Evolutionary conservation across 1,140 invertebrate species (phyloP), one percentile per base, ranked within the genome.

Genomic region (Scylla paramamosain): DNA sequence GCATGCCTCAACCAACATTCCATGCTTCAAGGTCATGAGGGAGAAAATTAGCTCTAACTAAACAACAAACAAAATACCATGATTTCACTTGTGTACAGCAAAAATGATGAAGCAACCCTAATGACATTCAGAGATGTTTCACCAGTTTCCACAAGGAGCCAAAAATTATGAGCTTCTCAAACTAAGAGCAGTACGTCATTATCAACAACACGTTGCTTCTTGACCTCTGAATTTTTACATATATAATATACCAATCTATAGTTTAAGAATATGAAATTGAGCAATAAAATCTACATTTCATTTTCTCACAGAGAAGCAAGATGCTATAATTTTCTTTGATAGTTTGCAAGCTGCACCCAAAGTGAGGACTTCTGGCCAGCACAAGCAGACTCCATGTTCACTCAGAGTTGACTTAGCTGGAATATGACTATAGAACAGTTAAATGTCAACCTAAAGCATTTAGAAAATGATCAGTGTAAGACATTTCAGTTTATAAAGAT

Each of bases 1-100:
- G 91, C 91, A 92, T 95, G 91, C 94, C 91, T 88, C 91, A 95
- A 95, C 91, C 94, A 95, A 95, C 94, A 95, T 77, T 95, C 91
- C 94, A 95, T 93, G 91, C 91, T 88, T 88, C n/a, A 95, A 88
- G 83, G 91, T 48, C 48, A 92, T 45, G 45, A 45, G 77, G 31
- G 39, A 83, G 29, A 32, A 91, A 95, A 95, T 84, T 89, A 92
- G 46, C 39, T 87, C 48, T 87, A 87, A 86, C 91, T 88, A 92
- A 95, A 77, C 31, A 95, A 77, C 31, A 28, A 89, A 82, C 10
- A 45, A 48, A 31, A 59, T 59, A 87, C 16, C 84, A 52, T 48
- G 29, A 91, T n/a, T 90, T 90, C 87, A 67, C 88, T 91, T 87
- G 77, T 46, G 86, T 90, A 59, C 93, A 77, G 93, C 87, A 59